Evolutionary conservation across 2,113 vertebrate genomes (phyloP), one percentile per base, ranked within the genome.

Genomic region (Holacanthus passer): DNA sequence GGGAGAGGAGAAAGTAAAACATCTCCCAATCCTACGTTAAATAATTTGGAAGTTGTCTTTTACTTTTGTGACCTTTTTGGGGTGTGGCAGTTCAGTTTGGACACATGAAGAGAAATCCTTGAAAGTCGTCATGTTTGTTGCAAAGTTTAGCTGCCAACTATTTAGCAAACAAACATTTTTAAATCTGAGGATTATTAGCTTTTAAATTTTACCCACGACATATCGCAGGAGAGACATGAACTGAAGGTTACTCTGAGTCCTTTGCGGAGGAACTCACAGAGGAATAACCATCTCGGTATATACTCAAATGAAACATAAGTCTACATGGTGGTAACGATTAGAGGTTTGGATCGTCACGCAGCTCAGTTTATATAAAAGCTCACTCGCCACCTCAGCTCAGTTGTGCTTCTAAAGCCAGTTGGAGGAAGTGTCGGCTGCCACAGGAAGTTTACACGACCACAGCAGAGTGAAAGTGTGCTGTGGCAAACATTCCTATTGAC

Each of bases 401-500:
- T 77, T 53, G 6, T 20, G 45, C 66, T 77, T 63, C 79, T 77
- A 77, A 63, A 81, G 53, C 78, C 69, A 83, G 9, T 43, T 64
- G 31, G 66, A 89, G 87, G 90, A 92, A 87, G 86, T 70, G 64
- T 74, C 39, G 45, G 65, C 24, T 65, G 62, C 52, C 56, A 35
- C 56, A 62, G 85, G 83, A 90, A 85, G 87, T 88, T 83, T 65
- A 79, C 58, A 14, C 29, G 71, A 86, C 82, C 81, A 77, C 75
- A 81, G 72, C 52, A 22, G 77, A 80, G 77, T 27, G 22, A 53
- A 82, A 74, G 82, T 52, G 56, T 17, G 19, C 67, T 67, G 81
- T 59, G 80, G 80, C 67, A 71, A 75, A 77, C n/a, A 5, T 71
- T 82, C 70, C 48, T 63, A 37, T 75, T 82, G 80, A 84, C 76